Conservation (phyloP, 2,113 vertebrate species). For the Pelusios castaneus region DNA sequence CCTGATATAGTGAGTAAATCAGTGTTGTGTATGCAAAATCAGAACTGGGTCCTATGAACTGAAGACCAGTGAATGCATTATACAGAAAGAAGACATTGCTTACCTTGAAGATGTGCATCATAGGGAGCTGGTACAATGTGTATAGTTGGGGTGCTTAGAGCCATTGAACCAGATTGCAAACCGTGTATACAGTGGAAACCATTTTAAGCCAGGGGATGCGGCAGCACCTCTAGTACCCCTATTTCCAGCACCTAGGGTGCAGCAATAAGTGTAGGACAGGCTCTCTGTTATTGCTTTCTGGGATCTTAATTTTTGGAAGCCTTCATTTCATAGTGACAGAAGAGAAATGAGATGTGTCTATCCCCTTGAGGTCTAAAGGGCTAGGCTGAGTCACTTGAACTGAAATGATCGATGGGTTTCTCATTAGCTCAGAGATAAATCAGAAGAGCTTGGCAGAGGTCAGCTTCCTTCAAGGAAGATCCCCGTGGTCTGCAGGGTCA, state of each 20-base stretch:
- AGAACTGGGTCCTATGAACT: no score
- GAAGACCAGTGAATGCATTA: no score
- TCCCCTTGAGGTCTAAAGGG: not conserved
- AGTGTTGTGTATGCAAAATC: not conserved
- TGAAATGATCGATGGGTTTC: not conserved
- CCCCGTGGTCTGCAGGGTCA: not conserved
- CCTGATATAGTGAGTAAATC: not conserved
- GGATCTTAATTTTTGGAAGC: not conserved
- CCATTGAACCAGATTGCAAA: not conserved
- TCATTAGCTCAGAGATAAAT: not conserved
- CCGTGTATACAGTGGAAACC: not conserved
- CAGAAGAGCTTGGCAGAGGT: not conserved
- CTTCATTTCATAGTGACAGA: not conserved
- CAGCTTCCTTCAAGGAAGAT: not conserved
- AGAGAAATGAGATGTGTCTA: fast-evolving
- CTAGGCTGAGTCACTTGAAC: not conserved
- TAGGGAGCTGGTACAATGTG: not conserved
- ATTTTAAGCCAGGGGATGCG: no score
- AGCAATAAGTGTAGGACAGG: not conserved
- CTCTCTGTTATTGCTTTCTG: not conserved
- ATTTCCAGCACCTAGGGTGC: not conserved
- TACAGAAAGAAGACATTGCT: no score
- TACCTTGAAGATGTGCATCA: no score
- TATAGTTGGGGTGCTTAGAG: not conserved
- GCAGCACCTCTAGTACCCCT: no score